Evolutionary conservation across 1,140 invertebrate genomes (phyloP).

Genomic region (Platyura marginata): DNA sequence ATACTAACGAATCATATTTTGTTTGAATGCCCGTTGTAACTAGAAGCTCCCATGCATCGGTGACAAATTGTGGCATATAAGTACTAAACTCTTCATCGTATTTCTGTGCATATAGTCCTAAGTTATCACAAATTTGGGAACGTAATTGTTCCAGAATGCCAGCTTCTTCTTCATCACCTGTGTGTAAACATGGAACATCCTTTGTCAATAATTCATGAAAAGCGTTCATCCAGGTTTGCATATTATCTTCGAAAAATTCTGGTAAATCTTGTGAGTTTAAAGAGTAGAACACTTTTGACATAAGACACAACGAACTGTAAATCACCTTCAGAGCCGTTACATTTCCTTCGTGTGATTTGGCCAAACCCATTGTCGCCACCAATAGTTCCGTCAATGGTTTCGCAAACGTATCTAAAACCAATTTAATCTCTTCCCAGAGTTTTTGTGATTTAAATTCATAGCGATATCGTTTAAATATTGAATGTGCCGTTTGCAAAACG

Average conservation of each 20-base stretch:
- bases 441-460: slow-evolving; percentile 90
- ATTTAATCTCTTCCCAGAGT: slow-evolving; percentile 93
- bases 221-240: slow-evolving; percentile 83
- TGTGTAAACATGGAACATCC: slow-evolving; percentile 55
- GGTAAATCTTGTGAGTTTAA: slow-evolving; percentile 94
- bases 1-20: slow-evolving; percentile 90
- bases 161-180: slow-evolving; percentile 64
- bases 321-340: slow-evolving; percentile 66
- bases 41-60: slow-evolving; percentile 79
- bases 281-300: slow-evolving; percentile 94
- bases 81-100: slow-evolving; percentile 93
- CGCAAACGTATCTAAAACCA: slow-evolving; percentile 85
- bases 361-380: slow-evolving; percentile 69
- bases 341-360: slow-evolving; percentile 59
- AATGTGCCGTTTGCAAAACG: slow-evolving; percentile 84
- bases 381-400: slow-evolving; percentile 84
- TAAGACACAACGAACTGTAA: slow-evolving; percentile 72
- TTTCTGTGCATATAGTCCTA: slow-evolving; percentile 87
- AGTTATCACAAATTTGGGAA: slow-evolving; percentile 91
- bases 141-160: slow-evolving; percentile 81
- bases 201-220: slow-evolving; percentile 63
- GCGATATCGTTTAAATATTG: slow-evolving; percentile 87
- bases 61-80: slow-evolving; percentile 79
- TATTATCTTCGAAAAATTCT: slow-evolving; percentile 97
- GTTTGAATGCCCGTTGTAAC: slow-evolving; percentile 63